These are phyloP conservation scores for Nudaria mundana DNA, from an alignment of 2,888 invertebrate genomes.

Conservation along the genomic window DNA sequence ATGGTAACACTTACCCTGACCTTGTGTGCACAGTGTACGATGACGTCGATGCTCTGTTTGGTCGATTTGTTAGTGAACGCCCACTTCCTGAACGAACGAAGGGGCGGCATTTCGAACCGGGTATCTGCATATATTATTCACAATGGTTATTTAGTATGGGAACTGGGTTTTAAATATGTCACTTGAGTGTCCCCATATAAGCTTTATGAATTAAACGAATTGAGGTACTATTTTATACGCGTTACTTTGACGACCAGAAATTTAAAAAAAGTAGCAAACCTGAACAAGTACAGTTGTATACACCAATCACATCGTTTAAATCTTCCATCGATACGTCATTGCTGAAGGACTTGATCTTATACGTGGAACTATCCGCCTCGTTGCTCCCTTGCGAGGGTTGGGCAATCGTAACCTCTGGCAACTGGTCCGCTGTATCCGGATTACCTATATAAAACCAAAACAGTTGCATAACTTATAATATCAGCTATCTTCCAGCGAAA, in stretches of 20 bases:
- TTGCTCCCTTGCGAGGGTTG: not conserved
- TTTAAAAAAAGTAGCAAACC: too few species aligned
- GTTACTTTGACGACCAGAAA: too few species aligned
- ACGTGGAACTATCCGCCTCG: not conserved
- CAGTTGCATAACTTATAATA: too few species aligned
- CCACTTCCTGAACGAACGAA: conserved; percentile 60
- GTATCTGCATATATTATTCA: too few species aligned
- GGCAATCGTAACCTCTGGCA: not conserved
- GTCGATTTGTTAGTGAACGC: conserved; percentile 34
- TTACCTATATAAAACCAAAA: too few species aligned
- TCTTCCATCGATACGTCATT: conserved; percentile 2
- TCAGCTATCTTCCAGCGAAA: too few species aligned
- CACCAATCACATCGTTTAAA: conserved; percentile 21
- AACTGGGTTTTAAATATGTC: too few species aligned
- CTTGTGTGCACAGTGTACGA: conserved; percentile 61
- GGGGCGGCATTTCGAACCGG: conserved; percentile 48
- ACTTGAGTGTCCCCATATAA: too few species aligned
- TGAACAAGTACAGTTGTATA: conserved; percentile 53
- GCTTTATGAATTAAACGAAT: too few species aligned
- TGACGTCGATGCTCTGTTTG: conserved; percentile 36
- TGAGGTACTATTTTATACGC: too few species aligned
- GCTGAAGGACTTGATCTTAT: not conserved
- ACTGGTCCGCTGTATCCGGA: not conserved
- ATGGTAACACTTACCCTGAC: conserved; percentile 43
- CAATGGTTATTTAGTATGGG: too few species aligned